Evolutionary conservation across 2,113 vertebrate species (phyloP).

Genomic region (Caranx melampygus): DNA sequence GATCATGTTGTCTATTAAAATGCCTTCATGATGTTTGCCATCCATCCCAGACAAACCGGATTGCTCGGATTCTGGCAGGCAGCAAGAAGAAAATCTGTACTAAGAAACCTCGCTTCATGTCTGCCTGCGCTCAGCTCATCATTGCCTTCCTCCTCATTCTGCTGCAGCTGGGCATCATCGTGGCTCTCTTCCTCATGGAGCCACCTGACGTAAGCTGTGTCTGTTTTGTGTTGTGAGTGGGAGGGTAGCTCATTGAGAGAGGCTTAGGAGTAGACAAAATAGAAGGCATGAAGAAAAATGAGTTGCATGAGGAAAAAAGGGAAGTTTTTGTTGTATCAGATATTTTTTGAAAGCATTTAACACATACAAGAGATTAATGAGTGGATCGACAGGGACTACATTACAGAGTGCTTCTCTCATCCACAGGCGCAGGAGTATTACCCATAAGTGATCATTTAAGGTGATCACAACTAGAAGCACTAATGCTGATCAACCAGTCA

Average conservation of each 20-base stretch:
- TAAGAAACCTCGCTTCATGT: constrained; percentile 99
- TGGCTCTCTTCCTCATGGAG: constrained; percentile 97
- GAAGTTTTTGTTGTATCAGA: neutral
- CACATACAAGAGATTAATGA: neutral
- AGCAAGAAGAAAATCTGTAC: constrained; percentile 99
- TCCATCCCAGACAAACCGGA: constrained; percentile 90
- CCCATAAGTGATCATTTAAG: too few relatives aligned
- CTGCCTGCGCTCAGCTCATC: constrained; percentile 96
- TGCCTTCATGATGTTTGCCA: constrained; percentile 13
- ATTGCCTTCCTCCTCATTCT: constrained; percentile 96
- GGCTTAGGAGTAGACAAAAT: neutral
- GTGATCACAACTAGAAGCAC: too few relatives aligned
- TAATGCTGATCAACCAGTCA: too few relatives aligned
- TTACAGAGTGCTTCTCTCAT: too few relatives aligned
- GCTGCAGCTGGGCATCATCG: constrained; percentile 95
- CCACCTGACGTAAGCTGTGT: constrained; percentile 81
- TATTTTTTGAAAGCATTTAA: constrained; percentile 3
- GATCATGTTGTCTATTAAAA: neutral
- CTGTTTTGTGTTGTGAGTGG: neutral
- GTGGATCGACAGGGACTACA: neutral
- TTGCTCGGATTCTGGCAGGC: constrained; percentile 96
- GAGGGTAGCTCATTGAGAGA: neutral
- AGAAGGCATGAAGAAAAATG: neutral
- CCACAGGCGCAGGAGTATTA: too few relatives aligned
- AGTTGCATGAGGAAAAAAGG: neutral